A percentile compares a stretch with the other conserved stretches of the same genome.
These are phyloP conservation scores for Phaenicophaeus curvirostris DNA, from an alignment of 2,797 vertebrate genomes.

Conservation along the genomic window DNA sequence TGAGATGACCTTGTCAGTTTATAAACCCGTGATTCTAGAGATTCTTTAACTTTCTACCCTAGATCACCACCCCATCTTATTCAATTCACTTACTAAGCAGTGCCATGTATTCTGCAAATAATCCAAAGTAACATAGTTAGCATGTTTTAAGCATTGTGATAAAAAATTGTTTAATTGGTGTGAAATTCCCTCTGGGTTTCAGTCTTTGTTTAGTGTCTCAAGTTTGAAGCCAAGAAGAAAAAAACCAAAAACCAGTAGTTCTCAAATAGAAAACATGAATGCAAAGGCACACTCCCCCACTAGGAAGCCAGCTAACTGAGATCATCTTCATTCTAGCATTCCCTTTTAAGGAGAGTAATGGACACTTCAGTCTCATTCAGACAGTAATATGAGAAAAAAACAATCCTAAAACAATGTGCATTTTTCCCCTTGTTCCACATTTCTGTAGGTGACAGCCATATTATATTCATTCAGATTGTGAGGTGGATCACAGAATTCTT, in stretches of 20 bases:
- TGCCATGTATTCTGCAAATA: neutral
- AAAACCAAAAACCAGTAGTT: neutral
- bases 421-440: neutral
- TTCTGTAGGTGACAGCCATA: conserved; percentile 41
- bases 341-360: conserved; percentile 17
- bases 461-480: conserved; percentile 77
- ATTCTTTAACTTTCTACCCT: neutral
- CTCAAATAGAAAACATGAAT: conserved; percentile 31
- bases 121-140: neutral
- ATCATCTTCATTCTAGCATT: neutral
- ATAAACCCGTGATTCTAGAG: neutral
- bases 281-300: neutral
- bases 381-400: neutral
- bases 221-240: neutral
- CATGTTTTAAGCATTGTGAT: conserved; percentile 8
- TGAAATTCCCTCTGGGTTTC: neutral
- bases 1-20: neutral
- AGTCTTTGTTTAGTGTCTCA: conserved; percentile 4
- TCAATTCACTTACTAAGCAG: neutral
- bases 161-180: neutral
- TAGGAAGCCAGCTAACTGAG: neutral
- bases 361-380: neutral
- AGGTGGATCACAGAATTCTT: conserved; percentile 65
- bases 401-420: neutral
- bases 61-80: neutral